Evolutionary conservation across 1,140 invertebrate genomes (phyloP).

Genomic region (Aphelinus atriplicis): DNA sequence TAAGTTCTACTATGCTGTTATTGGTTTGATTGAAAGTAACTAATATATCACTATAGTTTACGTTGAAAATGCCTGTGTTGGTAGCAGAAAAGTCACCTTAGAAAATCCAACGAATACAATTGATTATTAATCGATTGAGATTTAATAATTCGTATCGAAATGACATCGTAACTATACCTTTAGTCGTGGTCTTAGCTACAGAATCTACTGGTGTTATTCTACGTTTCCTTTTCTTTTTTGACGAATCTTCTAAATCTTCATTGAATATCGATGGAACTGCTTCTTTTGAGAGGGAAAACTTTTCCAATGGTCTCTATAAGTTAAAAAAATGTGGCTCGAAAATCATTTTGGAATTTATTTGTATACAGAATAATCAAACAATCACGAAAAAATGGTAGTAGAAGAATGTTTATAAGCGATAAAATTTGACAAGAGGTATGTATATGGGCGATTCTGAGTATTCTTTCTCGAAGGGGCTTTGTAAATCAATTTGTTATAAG

Average conservation of each 20-base stretch:
- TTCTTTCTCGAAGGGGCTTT: too few relatives aligned
- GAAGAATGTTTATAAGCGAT: neutral
- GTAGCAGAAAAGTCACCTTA: constrained; percentile 11
- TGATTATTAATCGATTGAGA: too few relatives aligned
- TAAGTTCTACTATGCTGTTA: constrained; percentile 8
- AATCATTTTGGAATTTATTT: neutral
- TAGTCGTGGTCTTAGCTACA: neutral
- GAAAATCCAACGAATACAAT: neutral
- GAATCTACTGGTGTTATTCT: neutral
- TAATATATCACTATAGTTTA: constrained; percentile 24
- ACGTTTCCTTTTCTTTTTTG: constrained; percentile 20
- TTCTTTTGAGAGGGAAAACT: constrained; percentile 21
- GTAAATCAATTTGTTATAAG: too few relatives aligned
- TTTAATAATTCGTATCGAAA: too few relatives aligned
- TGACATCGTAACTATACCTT: too few relatives aligned
- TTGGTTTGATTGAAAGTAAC: constrained; percentile 23
- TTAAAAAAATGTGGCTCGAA: neutral
- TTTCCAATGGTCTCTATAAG: constrained; percentile 21
- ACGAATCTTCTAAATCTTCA: neutral
- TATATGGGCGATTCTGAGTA: too few relatives aligned
- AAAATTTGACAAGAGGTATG: too few relatives aligned
- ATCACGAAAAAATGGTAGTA: neutral
- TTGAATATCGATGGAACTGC: constrained; percentile 31
- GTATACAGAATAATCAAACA: neutral
- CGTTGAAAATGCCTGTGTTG: constrained; percentile 7